phyloP scores from a whole-genome alignment of 2,797 vertebrate species.

The Bovichtus variegatus region DNA sequence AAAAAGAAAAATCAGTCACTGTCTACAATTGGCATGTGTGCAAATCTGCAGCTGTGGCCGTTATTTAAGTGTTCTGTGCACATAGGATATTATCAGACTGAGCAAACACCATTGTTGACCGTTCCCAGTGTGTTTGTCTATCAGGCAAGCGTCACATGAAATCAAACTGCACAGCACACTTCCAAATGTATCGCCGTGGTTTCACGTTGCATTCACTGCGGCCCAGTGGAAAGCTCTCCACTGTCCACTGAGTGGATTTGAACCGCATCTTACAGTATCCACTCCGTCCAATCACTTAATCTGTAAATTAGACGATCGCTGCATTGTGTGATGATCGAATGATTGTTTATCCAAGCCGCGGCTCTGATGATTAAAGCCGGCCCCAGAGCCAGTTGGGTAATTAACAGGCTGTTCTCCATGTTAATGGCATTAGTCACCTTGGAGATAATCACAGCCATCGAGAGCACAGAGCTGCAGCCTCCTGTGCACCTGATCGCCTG shows the following conservation, averaged over 20 bases:
- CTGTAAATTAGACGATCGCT: conserved; percentile 65
- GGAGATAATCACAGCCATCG: conserved; percentile 80
- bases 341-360: conserved; percentile 74
- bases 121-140: conserved; percentile 13
- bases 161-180: conserved; percentile 10
- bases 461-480: conserved; percentile 64
- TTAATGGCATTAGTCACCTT: conserved; percentile 84
- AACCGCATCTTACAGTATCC: conserved; percentile 45
- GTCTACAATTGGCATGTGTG: neutral
- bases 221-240: conserved; percentile 25
- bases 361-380: conserved; percentile 78
- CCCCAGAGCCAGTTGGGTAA: conserved; percentile 80
- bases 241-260: conserved; percentile 29
- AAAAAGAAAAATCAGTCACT: too few species aligned
- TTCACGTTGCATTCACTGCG: conserved; percentile 27
- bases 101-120: conserved; percentile 22
- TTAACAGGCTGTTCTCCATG: conserved; percentile 83
- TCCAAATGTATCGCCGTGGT: conserved; percentile 11
- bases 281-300: conserved; percentile 54
- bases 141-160: conserved; percentile 4
- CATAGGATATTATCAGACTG: conserved; percentile 20
- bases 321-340: conserved; percentile 69
- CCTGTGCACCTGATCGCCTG: conserved; percentile 54
- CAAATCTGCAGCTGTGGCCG: neutral
- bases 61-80: conserved; percentile 11